Evolutionary conservation across 1,140 invertebrate species (phyloP), one percentile per base, ranked within the genome.

Genomic region (Papilio glaucus): DNA sequence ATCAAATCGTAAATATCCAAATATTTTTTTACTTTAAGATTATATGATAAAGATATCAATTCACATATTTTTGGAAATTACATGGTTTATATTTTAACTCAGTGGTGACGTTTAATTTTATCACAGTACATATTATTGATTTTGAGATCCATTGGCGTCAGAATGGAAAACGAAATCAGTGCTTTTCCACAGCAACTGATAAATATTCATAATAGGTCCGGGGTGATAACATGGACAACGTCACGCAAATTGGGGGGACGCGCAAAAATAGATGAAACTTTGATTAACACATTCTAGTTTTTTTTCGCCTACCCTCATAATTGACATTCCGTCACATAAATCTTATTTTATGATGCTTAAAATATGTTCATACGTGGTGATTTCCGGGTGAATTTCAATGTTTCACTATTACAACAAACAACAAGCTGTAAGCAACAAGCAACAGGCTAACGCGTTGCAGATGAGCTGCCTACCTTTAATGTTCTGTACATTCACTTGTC

Each of bases 181-280:
- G 76, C 86, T 88, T 87, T 87, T 90, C 85, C 86, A 81, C 84
- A 67, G 74, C 53, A 76, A 80, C 85, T 86, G 81, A 90, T 88
- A 85, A 88, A 90, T 87, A 88, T 88, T 90, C 85, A 88, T 86
- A 80, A 79, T 84, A 81, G 80, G 73, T 80, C 77, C 80, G 77
- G 42, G 69, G 61, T 74, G 85, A 85, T 86, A 85, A 82, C 82
- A 77, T 78, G 75, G 61, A 41, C 62, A 65, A 68, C 76, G 80
- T 82, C 74, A 78, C 42, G 72, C 73, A 75, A 85, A 85, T 77
- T 79, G 65, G 73, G 53, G n/a, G 73, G 73, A 77, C 42, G 57
- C 49, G 61, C 38, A 41, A 69, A 65, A 72, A 41, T 37, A 8
- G 13, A 61, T 61, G 60, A 29, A 61, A 33, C n/a, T 6, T 37